Base-by-base conservation (phyloP, 1,140 invertebrate genomes). In the Drosophila elegans region DNA sequence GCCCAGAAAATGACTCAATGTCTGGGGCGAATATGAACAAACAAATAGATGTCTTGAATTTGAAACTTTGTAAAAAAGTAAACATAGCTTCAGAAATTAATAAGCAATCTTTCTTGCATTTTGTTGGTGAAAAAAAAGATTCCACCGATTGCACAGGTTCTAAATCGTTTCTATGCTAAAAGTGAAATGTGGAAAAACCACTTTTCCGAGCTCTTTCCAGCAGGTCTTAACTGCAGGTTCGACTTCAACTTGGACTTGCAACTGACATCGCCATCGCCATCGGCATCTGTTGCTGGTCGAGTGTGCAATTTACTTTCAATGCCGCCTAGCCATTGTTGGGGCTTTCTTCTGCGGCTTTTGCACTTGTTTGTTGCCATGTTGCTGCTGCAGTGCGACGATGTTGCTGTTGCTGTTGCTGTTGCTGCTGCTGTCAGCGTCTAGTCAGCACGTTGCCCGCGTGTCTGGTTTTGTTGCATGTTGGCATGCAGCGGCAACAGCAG, bases 131-230 rank as follows among this genome's bases (percentile, higher is more conserved):
- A 16, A 61, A 16, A 3, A 16, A 6, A 49, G 36, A 57, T 56
- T 46, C 29, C 34, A n/a, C 16, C 12, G 64, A 69, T 56, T 34
- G 64, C 63, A 77, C 79, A 88, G 75, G 84, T 86, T 86, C 83
- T 86, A 79, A 86, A 77, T 77, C 78, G 86, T 86, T 86, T 86
- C 84, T 86, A 88, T 86, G 83, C 84, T 86, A 86, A 86, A 86
- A 86, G 83, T 86, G 83, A 86, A 86, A 86, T 86, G 83, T 86
- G 67, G 67, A 68, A 64, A 88, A 86, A 76, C 83, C 60, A 75
- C 84, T 86, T 86, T 77, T 77, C 74, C 73, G 27, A 62, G 57
- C 71, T 56, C 49, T 51, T 52, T 61, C 32, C 44, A 57, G n/a
- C 46, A 41, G 59, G 45, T 69, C 57, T 25, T 34, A 53, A 46